Conservation (phyloP, 2,797 vertebrate species). For the Melanotaenia trifasciata region DNA sequence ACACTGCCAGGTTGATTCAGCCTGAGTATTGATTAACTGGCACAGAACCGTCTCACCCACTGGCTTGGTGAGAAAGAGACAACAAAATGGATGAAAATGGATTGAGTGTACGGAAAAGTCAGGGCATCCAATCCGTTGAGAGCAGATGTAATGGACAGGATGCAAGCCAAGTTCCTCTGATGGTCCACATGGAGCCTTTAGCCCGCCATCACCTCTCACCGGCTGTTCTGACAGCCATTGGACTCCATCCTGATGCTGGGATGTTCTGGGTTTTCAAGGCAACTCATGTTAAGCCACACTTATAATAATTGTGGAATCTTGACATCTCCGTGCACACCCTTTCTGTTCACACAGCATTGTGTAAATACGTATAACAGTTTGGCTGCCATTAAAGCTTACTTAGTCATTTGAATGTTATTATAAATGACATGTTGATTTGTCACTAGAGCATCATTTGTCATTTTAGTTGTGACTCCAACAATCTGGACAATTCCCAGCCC, state of each 20-base stretch:
- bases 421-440: constrained; percentile 75
- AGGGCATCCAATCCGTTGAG: constrained; percentile 4
- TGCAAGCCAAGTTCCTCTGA: constrained; percentile 10
- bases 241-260: constrained; percentile 26
- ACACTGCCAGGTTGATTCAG: constrained; percentile 69
- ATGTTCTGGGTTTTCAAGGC: constrained; percentile 44
- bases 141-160: constrained; percentile 20
- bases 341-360: constrained; percentile 24
- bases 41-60: constrained; percentile 50
- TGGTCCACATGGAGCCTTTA: constrained; percentile 20
- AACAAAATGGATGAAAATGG: constrained; percentile 50
- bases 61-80: constrained; percentile 54
- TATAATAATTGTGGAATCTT: constrained; percentile 7
- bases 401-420: constrained; percentile 68
- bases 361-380: constrained; percentile 52
- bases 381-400: constrained; percentile 49
- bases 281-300: constrained; percentile 30
- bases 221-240: constrained; percentile 32
- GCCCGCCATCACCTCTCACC: constrained; percentile 24
- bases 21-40: constrained; percentile 77
- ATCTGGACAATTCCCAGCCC: constrained; percentile 72
- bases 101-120: constrained; percentile 5
- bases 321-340: constrained; percentile 15
- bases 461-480: constrained; percentile 70
- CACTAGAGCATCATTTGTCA: constrained; percentile 73